phyloP scores from a whole-genome alignment of 2,797 vertebrate genomes.

The Darevskia mixta region DNA sequence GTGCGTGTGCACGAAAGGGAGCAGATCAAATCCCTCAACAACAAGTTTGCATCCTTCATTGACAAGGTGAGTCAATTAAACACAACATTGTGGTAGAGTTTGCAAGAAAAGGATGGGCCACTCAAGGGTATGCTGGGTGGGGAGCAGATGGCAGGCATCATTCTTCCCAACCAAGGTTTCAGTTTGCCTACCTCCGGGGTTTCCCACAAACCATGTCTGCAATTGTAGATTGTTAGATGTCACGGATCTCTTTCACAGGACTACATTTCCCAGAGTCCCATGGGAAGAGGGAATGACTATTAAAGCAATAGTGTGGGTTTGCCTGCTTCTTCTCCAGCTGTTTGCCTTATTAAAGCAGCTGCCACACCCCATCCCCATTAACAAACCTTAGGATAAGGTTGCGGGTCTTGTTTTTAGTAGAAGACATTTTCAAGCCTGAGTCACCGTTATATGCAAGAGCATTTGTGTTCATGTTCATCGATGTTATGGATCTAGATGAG shows the following conservation, averaged over 20 bases:
- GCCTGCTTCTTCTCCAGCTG: not conserved
- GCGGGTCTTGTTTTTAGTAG: not conserved
- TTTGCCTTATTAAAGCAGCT: not conserved
- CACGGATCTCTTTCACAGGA: not conserved
- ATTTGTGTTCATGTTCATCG: not conserved
- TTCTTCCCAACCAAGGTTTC: not conserved
- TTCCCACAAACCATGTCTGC: not conserved
- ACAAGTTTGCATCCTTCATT: conserved; percentile 85
- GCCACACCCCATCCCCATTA: not conserved
- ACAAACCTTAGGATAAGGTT: not conserved
- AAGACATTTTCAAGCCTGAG: not conserved
- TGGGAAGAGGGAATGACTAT: not conserved
- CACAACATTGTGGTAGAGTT: not conserved
- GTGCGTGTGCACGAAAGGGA: conserved; percentile 84
- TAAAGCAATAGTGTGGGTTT: not conserved
- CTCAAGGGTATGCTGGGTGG: not conserved
- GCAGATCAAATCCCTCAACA: conserved; percentile 86
- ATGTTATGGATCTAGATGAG: not conserved
- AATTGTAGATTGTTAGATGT: too few species aligned
- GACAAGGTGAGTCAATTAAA: conserved; percentile 79
- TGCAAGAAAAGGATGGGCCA: not conserved
- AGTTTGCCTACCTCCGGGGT: not conserved
- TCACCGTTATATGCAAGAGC: not conserved
- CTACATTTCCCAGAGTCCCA: not conserved
- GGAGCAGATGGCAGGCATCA: not conserved